phyloP scores from a whole-genome alignment of 2,888 invertebrate species.

The Xanthorhoe designata region DNA sequence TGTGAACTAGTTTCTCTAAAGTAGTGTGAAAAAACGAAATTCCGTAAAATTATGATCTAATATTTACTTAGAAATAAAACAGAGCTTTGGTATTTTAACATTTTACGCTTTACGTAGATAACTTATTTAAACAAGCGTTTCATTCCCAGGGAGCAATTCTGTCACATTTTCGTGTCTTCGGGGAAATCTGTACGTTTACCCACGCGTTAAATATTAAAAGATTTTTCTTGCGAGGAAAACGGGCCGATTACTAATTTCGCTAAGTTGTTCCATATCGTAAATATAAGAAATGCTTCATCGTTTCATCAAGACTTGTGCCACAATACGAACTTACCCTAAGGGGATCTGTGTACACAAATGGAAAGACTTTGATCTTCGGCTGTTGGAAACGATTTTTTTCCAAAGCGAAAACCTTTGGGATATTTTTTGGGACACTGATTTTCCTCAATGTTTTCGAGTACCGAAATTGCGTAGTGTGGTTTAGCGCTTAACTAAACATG shows the following conservation, averaged over 20 bases:
- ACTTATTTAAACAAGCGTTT: neutral
- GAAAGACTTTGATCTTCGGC: conserved; percentile 15
- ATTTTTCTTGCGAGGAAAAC: conserved; percentile 23
- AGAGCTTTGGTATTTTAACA: neutral
- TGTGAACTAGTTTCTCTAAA: neutral
- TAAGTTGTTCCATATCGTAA: conserved; percentile 21
- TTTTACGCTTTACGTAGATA: conserved; percentile 6
- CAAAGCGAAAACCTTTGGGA: neutral
- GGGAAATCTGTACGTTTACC: conserved; percentile 40
- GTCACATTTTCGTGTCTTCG: conserved; percentile 37
- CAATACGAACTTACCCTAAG: conserved; percentile 4
- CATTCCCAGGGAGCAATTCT: conserved; percentile 29
- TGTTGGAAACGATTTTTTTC: conserved; percentile 3
- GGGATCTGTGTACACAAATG: conserved; percentile 10
- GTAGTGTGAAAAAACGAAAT: neutral
- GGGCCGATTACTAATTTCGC: conserved; percentile 24
- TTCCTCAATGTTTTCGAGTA: conserved; percentile 2
- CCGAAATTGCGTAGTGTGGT: conserved; percentile 11
- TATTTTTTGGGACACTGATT: conserved; percentile 3
- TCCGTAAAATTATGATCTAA: neutral
- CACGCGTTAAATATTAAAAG: conserved; percentile 36
- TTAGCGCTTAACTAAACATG: conserved; percentile 14
- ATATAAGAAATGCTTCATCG: conserved; percentile 13
- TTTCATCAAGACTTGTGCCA: conserved; percentile 3
- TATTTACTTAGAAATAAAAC: neutral